Percentiles rank a stretch among this genome's conserved stretches.
These are phyloP conservation scores for Ictidomys tridecemlineatus DNA, from an alignment of 2,113 vertebrate species.

Conservation along the genomic window DNA sequence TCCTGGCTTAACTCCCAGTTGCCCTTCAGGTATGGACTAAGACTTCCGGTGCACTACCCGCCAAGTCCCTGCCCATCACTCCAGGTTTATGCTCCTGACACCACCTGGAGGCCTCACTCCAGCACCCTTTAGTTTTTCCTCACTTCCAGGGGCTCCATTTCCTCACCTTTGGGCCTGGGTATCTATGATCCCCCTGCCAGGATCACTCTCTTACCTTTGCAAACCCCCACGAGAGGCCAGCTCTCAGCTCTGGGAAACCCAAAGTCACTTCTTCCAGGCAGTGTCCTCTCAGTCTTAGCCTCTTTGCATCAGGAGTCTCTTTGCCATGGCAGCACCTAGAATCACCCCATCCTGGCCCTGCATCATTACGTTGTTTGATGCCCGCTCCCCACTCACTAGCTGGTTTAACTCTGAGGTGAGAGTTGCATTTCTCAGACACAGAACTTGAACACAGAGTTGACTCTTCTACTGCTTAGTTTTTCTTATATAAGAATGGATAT, in stretches of 20 bases:
- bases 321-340: neutral
- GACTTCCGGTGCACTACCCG: neutral
- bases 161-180: neutral
- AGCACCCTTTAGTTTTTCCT: too few relatives aligned
- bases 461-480: neutral
- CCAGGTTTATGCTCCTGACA: neutral
- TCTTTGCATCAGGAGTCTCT: neutral
- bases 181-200: neutral
- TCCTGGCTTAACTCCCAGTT: neutral
- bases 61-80: neutral
- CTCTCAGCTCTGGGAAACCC: neutral
- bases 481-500: neutral
- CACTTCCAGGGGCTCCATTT: too few relatives aligned
- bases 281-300: neutral
- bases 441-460: neutral
- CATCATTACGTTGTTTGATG: neutral
- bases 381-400: neutral
- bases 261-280: neutral
- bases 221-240: too few relatives aligned
- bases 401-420: neutral
- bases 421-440: neutral
- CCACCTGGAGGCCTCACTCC: neutral
- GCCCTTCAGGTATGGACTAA: neutral
- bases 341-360: neutral
- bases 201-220: neutral